Evolutionary conservation across 2,888 invertebrate genomes (phyloP).

Genomic region (Ichneumon xanthorius): DNA sequence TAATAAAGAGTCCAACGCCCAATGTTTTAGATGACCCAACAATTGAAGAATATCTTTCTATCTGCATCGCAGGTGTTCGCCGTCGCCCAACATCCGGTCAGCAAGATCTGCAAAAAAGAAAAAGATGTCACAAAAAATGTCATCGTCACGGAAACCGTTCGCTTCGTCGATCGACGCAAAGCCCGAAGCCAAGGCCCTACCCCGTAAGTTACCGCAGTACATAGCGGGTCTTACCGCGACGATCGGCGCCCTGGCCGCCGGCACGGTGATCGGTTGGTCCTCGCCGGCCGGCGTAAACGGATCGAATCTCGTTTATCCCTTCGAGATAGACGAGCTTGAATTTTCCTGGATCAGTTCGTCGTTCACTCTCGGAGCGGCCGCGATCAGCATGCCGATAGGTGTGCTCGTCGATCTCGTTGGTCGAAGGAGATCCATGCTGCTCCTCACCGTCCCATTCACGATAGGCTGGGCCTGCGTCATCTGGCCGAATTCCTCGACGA

Average conservation of each 20-base stretch:
- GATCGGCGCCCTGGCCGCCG: slow-evolving; percentile 91
- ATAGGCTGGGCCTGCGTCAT: slow-evolving; percentile 91
- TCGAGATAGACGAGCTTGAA: slow-evolving; percentile 85
- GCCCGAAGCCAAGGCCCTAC: background rate
- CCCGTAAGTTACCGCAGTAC: slow-evolving; percentile 87
- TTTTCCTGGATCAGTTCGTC: slow-evolving; percentile 91
- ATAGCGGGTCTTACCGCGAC: slow-evolving; percentile 90
- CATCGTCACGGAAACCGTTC: background rate
- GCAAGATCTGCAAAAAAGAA: background rate
- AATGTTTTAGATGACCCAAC: too few species aligned
- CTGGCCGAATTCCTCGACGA: slow-evolving; percentile 88
- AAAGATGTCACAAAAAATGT: background rate
- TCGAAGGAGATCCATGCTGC: slow-evolving; percentile 89
- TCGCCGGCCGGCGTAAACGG: slow-evolving; percentile 88
- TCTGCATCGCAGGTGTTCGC: background rate
- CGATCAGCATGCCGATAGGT: slow-evolving; percentile 91
- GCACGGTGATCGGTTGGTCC: slow-evolving; percentile 92
- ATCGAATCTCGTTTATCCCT: slow-evolving; percentile 84
- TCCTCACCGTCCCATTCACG: slow-evolving; percentile 89
- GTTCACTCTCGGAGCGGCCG: slow-evolving; percentile 90
- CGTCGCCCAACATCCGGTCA: too few species aligned
- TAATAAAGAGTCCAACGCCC: too few species aligned
- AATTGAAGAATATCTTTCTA: too few species aligned
- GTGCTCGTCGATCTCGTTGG: slow-evolving; percentile 89
- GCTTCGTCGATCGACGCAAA: background rate